Conservation (phyloP, 2,888 invertebrate genomes). For the Melinopterus prodromus region DNA sequence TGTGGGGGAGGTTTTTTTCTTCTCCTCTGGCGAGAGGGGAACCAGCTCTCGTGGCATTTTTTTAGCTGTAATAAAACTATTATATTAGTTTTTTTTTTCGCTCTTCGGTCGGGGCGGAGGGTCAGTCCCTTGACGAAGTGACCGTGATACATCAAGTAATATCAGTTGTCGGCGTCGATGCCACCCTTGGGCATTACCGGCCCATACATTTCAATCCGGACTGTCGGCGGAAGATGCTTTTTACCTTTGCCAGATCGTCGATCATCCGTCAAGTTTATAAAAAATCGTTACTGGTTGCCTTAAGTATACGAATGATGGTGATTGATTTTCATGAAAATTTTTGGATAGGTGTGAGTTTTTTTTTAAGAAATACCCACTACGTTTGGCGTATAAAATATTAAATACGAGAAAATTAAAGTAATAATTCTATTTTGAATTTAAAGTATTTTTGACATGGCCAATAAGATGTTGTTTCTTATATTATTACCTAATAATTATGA, state of each 20-base stretch:
- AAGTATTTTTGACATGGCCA: too few species aligned
- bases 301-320: not conserved
- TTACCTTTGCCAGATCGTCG: slow-evolving; percentile 20
- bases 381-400: too few species aligned
- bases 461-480: too few species aligned
- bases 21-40: not conserved
- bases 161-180: slow-evolving; percentile 60
- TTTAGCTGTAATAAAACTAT: slow-evolving; percentile 58
- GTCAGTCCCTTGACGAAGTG: slow-evolving; percentile 58
- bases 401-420: too few species aligned
- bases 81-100: slow-evolving; percentile 59
- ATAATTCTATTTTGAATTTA: too few species aligned
- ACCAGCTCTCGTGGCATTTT: slow-evolving; percentile 31
- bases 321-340: too few species aligned
- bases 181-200: slow-evolving; percentile 56
- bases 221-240: slow-evolving; percentile 53
- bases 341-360: too few species aligned
- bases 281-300: not conserved
- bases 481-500: too few species aligned
- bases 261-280: slow-evolving; percentile 4
- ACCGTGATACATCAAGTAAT: slow-evolving; percentile 63
- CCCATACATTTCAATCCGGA: slow-evolving; percentile 61
- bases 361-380: too few species aligned
- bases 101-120: slow-evolving; percentile 45
- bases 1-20: slow-evolving; percentile 39